phyloP scores from a whole-genome alignment of 2,113 vertebrate species.

The Actinemys pallida region DNA sequence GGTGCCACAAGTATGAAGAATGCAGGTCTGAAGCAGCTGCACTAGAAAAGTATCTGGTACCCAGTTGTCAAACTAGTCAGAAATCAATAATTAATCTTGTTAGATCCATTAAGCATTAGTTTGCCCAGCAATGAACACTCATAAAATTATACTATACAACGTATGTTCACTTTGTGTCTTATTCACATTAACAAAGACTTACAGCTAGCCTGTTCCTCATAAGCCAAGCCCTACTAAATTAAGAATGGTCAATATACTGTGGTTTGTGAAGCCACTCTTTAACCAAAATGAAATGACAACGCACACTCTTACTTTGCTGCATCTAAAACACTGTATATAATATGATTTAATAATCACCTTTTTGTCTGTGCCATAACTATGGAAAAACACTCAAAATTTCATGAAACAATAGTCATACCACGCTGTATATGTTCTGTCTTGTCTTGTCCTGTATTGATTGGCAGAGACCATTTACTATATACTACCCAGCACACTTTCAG shows the following conservation, averaged over 20 bases:
- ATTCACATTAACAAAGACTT: neutral
- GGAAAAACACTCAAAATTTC: neutral
- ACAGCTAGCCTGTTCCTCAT: neutral
- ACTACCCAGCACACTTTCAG: neutral
- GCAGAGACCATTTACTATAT: neutral
- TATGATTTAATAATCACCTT: neutral
- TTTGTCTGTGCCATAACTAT: neutral
- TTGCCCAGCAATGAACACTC: neutral
- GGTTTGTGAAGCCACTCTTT: neutral
- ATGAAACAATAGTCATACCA: neutral
- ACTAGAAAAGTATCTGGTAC: neutral
- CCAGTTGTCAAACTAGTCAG: neutral
- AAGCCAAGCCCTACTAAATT: neutral
- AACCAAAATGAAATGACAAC: neutral
- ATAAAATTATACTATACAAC: neutral
- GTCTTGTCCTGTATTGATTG: neutral
- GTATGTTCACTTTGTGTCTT: neutral
- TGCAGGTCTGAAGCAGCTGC: neutral
- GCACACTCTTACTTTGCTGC: neutral
- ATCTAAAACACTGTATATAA: neutral
- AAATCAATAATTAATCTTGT: slow-evolving; percentile 2
- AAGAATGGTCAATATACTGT: neutral
- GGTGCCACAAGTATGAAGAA: neutral
- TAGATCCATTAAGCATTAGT: slow-evolving; percentile 16
- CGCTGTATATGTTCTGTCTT: neutral